Evolutionary conservation across 2,888 invertebrate species (phyloP).

Genomic region (Incurvaria masculella): DNA sequence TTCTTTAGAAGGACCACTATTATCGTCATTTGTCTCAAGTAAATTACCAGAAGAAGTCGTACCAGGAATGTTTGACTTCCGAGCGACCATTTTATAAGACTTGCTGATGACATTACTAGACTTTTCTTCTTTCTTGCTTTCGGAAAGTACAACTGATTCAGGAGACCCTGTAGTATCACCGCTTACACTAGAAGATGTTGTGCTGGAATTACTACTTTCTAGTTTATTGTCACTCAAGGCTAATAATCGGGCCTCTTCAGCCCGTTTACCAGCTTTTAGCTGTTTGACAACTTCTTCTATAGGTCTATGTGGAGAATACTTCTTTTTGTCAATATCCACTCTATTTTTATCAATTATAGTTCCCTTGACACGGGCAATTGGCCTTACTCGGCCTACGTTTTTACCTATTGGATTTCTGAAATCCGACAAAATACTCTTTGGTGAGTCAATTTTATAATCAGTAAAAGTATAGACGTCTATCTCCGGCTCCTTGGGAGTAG

Average conservation of each 20-base stretch:
- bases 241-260: conserved; percentile 28
- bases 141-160: neutral
- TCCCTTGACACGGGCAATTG: conserved; percentile 50
- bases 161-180: neutral
- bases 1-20: conserved; percentile 18
- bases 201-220: neutral
- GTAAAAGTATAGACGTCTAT: conserved; percentile 50
- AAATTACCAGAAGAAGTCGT: conserved; percentile 46
- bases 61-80: conserved; percentile 50
- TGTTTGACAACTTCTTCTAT: conserved; percentile 51
- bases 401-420: conserved; percentile 40
- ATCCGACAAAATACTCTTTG: conserved; percentile 45
- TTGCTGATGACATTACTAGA: conserved; percentile 47
- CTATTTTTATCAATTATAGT: conserved; percentile 44
- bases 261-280: conserved; percentile 40
- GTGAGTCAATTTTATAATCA: conserved; percentile 44
- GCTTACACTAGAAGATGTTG: neutral
- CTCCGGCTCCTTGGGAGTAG: conserved; percentile 42
- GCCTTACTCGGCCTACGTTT: conserved; percentile 44
- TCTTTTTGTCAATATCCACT: conserved; percentile 42
- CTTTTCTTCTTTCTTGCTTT: conserved; percentile 26
- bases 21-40: conserved; percentile 28
- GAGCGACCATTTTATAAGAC: conserved; percentile 52
- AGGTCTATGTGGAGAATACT: conserved; percentile 45
- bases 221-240: neutral